phyloP scores from a whole-genome alignment of 1,140 invertebrate species.

The Hyles vespertilio region DNA sequence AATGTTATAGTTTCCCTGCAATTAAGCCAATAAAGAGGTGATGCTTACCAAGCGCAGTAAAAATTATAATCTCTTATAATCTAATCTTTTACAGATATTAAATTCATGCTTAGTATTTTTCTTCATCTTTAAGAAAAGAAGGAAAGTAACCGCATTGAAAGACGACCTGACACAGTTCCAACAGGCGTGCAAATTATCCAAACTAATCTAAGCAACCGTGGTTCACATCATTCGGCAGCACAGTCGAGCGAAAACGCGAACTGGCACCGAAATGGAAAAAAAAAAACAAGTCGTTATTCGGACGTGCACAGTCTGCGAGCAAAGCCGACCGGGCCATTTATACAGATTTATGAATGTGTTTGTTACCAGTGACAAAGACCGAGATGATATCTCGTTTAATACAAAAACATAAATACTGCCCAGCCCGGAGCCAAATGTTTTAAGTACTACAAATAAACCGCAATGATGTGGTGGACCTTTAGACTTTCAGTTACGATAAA shows the following conservation, averaged over 20 bases:
- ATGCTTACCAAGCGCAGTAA: no score
- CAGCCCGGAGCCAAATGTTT: conserved; percentile 1
- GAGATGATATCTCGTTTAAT: conserved; percentile 4
- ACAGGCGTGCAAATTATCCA: no score
- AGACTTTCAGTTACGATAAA: conserved; percentile 1
- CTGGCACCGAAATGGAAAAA: neutral
- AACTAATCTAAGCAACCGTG: no score
- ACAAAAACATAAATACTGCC: conserved; percentile 4
- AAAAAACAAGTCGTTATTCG: no score
- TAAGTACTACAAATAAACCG: conserved; percentile 8
- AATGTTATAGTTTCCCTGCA: no score
- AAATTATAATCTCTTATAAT: no score
- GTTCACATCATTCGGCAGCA: no score
- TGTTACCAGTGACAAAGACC: conserved; percentile 22
- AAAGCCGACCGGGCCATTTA: conserved; percentile 23
- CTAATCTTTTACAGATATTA: no score
- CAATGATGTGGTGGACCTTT: conserved; percentile 3
- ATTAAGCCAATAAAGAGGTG: no score
- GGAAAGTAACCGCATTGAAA: no score
- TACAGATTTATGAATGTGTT: conserved; percentile 34
- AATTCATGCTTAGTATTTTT: neutral
- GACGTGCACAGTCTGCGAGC: neutral
- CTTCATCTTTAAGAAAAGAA: neutral
- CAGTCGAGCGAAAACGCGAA: neutral
- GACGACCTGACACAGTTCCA: no score